Base-by-base conservation (phyloP, 2,113 vertebrate species). In the Anguilla japonica region DNA sequence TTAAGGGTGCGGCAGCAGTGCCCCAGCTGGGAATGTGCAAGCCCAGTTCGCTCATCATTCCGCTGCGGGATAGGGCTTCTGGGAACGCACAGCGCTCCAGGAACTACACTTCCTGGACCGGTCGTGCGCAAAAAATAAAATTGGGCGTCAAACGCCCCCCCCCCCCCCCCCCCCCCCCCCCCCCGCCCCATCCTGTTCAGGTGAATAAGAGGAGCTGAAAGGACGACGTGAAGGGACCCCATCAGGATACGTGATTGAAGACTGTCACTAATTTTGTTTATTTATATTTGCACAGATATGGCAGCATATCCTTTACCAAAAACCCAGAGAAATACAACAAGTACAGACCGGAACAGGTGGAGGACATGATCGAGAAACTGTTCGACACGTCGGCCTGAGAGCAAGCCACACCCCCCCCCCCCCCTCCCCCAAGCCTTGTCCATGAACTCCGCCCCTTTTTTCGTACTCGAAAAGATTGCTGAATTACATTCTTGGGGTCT, bases 311-410 rank as follows among this genome's bases (percentile, higher is more conserved):
- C 22, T 99, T 99, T 93, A 99, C 98, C 88, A 99, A 99, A 94
- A 99, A 99, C 92, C 97, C 96, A 0, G 98, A 99, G 92, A 99
- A 99, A 89, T 99, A 99, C 89, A 96, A 97, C 93, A 98, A 98
- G 90, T 99, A 99, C 89, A 95, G 95, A 0, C 96, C 98, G 0
- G 98, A 99, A 43, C 97, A 99, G 41, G 98, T 99, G 87, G 98
- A 97, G 79, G 97, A 98, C 82, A 99, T 99, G 98, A 99, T 99
- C 0, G 98, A 98, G 53, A 97, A 92, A 92, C 96, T 99, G 78
- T 99, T 99, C 20, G 98, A 99, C 93, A 99, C 98, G 0, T 99
- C 98, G 0, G 98, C 98, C 22, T 99, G 92, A 96, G 67, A 26
- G 5, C 86, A 57, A 83, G 3, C 41, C 43, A 71, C 60, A 46